These are phyloP conservation scores for Corythucha ciliata DNA, from an alignment of 2,888 invertebrate genomes.

Conservation along the genomic window DNA sequence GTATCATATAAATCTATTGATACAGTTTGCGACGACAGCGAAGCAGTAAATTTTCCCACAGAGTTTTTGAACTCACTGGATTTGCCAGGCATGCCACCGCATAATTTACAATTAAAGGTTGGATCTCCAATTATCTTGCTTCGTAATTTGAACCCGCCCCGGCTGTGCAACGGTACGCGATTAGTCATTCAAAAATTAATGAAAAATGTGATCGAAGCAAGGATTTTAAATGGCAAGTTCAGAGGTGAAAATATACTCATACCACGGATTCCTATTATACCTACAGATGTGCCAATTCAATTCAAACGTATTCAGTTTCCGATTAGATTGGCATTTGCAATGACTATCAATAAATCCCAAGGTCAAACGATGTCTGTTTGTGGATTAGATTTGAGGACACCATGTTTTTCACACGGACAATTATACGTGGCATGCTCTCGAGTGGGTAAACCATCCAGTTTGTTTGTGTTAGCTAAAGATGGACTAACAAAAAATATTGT, in stretches of 20 bases:
- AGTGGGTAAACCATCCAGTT: too few relatives aligned
- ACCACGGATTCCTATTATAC: conserved; percentile 20
- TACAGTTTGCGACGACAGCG: conserved; percentile 30
- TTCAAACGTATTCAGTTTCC: conserved; percentile 33
- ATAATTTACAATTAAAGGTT: conserved; percentile 33
- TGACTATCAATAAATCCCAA: conserved; percentile 33
- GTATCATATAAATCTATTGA: conserved; percentile 35
- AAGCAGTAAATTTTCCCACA: conserved; percentile 32
- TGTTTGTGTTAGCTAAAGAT: too few relatives aligned
- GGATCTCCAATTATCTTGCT: conserved; percentile 35
- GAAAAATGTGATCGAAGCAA: conserved; percentile 35
- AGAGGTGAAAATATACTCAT: conserved; percentile 36
- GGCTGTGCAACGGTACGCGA: conserved; percentile 36
- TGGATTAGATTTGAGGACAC: conserved; percentile 28
- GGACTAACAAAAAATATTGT: too few relatives aligned
- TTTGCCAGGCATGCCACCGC: conserved; percentile 31
- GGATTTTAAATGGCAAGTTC: conserved; percentile 30
- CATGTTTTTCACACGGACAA: conserved; percentile 31
- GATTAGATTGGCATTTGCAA: conserved; percentile 30
- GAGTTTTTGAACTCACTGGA: conserved; percentile 39
- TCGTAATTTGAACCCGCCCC: conserved; percentile 35
- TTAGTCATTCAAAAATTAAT: conserved; percentile 33
- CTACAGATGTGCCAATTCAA: conserved; percentile 26
- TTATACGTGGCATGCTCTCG: too few relatives aligned
- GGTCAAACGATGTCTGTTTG: conserved; percentile 30